Conservation (phyloP, 2,888 invertebrate genomes). For the Gymnoscelis rufifasciata region DNA sequence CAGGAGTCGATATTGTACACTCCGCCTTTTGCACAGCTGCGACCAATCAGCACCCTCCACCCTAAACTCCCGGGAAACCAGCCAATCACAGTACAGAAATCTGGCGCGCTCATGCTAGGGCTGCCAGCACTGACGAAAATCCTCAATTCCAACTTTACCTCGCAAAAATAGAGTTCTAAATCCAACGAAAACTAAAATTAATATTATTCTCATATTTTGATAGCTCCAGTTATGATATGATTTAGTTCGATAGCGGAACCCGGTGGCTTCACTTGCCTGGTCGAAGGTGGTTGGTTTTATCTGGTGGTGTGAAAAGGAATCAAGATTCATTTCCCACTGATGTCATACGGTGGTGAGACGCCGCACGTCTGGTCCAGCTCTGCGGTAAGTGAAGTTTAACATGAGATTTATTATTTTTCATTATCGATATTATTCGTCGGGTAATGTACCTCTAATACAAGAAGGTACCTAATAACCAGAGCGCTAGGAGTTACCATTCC, state of each 20-base stretch:
- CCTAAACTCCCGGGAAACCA: conserved; percentile 43
- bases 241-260: conserved; percentile 54
- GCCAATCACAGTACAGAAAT: conserved; percentile 60
- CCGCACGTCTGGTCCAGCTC: conserved; percentile 77
- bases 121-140: conserved; percentile 26
- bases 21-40: conserved; percentile 59
- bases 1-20: conserved; percentile 42
- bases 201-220: conserved; percentile 50
- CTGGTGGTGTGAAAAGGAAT: conserved; percentile 51
- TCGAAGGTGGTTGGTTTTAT: conserved; percentile 34
- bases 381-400: conserved; percentile 47
- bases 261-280: conserved; percentile 21
- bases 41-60: conserved; percentile 54
- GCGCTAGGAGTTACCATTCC: too few relatives aligned
- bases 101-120: conserved; percentile 54
- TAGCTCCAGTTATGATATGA: conserved; percentile 51
- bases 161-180: conserved; percentile 17
- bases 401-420: background rate
- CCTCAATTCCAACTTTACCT: conserved; percentile 22
- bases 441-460: too few relatives aligned
- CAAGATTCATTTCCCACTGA: conserved; percentile 79
- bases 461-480: too few relatives aligned
- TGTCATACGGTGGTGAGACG: conserved; percentile 77
- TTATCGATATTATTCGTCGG: background rate
- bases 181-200: conserved; percentile 37